These are phyloP conservation scores for Collichthys lucidus DNA, from an alignment of 2,113 vertebrate genomes.

Conservation along the genomic window DNA sequence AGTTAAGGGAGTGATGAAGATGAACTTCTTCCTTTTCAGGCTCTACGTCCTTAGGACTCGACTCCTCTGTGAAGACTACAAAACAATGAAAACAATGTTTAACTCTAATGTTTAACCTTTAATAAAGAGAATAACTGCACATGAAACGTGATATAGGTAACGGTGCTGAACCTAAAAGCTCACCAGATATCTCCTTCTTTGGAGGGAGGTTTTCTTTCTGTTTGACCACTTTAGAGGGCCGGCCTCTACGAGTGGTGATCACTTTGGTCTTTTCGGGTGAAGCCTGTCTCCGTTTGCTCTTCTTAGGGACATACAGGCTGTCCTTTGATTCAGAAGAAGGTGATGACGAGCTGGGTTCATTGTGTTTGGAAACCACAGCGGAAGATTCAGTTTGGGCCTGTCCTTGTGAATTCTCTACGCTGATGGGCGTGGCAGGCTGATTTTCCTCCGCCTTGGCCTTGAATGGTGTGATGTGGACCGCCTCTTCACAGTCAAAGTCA, in stretches of 20 bases:
- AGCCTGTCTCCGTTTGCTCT: conserved; percentile 21
- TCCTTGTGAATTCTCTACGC: background rate
- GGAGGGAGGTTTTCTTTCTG: conserved; percentile 25
- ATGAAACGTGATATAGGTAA: background rate
- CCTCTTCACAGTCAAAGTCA: conserved; percentile 79
- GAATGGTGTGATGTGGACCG: conserved; percentile 70
- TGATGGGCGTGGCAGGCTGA: conserved; percentile 13
- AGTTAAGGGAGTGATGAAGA: conserved; percentile 23
- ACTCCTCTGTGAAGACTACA: conserved; percentile 61
- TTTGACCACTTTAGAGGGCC: background rate
- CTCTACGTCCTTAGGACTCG: conserved; percentile 6
- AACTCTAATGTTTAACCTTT: background rate
- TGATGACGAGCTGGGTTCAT: conserved; percentile 34
- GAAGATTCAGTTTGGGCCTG: background rate
- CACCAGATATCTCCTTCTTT: conserved; percentile 46
- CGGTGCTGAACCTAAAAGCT: conserved; percentile 11
- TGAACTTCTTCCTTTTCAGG: conserved; percentile 16
- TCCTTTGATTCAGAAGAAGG: conserved; percentile 71
- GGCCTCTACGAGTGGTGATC: conserved; percentile 65
- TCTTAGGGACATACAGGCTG: conserved; percentile 76
- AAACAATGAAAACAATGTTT: background rate
- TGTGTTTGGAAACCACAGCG: background rate
- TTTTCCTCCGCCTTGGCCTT: conserved; percentile 66
- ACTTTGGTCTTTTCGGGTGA: conserved; percentile 24
- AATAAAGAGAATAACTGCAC: background rate